Evolutionary conservation across 2,888 invertebrate species (phyloP), one percentile per base, ranked within the genome.

Genomic region (Drosophila tanythrix): DNA sequence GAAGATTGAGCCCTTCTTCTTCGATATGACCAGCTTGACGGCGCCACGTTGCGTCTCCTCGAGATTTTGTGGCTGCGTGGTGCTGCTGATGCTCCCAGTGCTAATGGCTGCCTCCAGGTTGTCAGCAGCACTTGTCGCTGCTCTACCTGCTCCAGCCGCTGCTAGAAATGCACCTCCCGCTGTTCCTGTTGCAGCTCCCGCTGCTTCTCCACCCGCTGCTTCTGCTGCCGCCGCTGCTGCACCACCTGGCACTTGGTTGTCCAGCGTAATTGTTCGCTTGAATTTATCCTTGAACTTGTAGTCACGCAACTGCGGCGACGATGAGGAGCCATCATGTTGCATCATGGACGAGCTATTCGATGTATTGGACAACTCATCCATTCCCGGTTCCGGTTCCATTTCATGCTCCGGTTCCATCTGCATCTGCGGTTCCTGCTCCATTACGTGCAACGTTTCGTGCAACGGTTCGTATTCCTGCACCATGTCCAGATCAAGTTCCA

Each of bases 1-100:
- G 91, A 98, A 98, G 92, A 98, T 97, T 87, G 97, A 97, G 55
- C 97, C 97, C 91, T 98, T 97, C 92, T 97, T 97, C 92, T 96
- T 96, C 2, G 96, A 96, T 76, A 96, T 96, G 25, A 96, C 95
- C 76, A 96, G 92, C 89, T 96, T 96, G 27, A 95, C 96, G 91
- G 92, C 86, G 31, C 91, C 85, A 0, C 92, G 91, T 33, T 90
- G 91, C 18, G 88, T 74, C 70, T 70, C 73, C 50, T 88, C 83
- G 73, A 74, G 15, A 46, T 25, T 46, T 25, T 21, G 46, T 46
- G 79, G 58, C 25, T 11, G 31, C 2, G 31, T 38, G 13, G n/a
- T 67, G 62, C 21, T 3, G 66, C 33, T 25, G 70, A n/a, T 13
- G 70, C 67, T 15, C 56, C 53, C 29, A 66, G 15, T 50, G 52